phyloP scores from a whole-genome alignment of 1,140 invertebrate genomes.

The Zelostemma sp. region DNA sequence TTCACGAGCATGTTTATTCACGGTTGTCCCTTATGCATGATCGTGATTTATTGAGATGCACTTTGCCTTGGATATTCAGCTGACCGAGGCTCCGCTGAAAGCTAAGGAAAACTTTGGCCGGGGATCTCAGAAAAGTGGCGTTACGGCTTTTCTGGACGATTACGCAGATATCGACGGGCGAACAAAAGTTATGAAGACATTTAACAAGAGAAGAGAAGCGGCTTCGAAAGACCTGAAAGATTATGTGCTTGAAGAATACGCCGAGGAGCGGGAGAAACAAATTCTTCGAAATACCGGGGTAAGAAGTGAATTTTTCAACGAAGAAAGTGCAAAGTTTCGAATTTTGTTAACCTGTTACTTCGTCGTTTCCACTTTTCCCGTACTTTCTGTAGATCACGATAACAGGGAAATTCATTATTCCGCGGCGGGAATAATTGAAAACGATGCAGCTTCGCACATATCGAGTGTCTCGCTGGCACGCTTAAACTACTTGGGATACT shows the following conservation, averaged over 20 bases:
- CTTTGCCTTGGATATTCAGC: no score
- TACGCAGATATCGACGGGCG: slow-evolving; percentile 33
- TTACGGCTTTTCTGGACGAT: slow-evolving; percentile 16
- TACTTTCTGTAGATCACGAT: no score
- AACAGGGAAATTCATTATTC: slow-evolving; percentile 43
- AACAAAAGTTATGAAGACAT: slow-evolving; percentile 41
- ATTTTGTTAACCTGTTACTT: no score
- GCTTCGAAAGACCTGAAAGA: slow-evolving; percentile 44
- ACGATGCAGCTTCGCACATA: slow-evolving; percentile 35
- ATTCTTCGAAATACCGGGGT: slow-evolving; percentile 51
- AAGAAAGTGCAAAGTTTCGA: slow-evolving; percentile 15
- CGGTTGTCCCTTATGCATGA: no score
- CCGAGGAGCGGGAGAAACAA: slow-evolving; percentile 41
- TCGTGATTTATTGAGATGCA: no score
- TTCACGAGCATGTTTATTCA: no score
- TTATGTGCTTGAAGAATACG: slow-evolving; percentile 46
- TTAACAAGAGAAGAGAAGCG: slow-evolving; percentile 53
- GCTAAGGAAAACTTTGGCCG: slow-evolving; percentile 13
- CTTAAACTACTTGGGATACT: slow-evolving; percentile 39
- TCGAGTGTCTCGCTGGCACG: slow-evolving; percentile 29
- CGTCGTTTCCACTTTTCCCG: no score
- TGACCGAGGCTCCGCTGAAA: slow-evolving; percentile 21
- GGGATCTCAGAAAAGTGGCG: slow-evolving; percentile 22
- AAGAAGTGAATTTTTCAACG: slow-evolving; percentile 12
- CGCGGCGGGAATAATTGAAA: slow-evolving; percentile 40